phyloP scores from a whole-genome alignment of 2,888 invertebrate genomes.

The Drosophila siamana region DNA sequence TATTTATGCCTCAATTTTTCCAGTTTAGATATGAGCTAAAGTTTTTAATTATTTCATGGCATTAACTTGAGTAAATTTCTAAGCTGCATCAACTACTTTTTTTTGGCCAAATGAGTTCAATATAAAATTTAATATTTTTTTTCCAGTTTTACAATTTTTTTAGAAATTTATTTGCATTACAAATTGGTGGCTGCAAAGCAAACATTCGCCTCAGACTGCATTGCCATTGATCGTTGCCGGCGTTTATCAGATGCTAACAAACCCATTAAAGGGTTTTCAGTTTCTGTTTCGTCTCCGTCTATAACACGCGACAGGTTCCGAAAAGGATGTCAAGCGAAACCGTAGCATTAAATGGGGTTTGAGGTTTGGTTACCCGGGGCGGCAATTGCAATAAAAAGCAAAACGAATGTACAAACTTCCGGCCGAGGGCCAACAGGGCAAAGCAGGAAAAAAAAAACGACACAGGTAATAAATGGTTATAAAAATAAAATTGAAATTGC shows the following conservation, averaged over 20 bases:
- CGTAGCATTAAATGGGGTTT: constrained; percentile 36
- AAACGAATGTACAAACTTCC: constrained; percentile 75
- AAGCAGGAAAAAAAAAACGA: neutral
- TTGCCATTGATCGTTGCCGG: constrained; percentile 43
- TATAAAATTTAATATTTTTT: too few relatives aligned
- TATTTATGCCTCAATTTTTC: too few relatives aligned
- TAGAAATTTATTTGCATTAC: neutral
- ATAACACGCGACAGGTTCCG: constrained; percentile 43
- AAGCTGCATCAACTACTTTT: too few relatives aligned
- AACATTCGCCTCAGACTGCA: neutral
- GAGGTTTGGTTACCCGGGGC: constrained; percentile 18
- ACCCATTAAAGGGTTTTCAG: constrained; percentile 19
- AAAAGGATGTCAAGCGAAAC: constrained; percentile 38
- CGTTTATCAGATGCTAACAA: constrained; percentile 23
- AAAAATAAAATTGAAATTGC: constrained; percentile 50
- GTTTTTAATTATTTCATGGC: too few relatives aligned
- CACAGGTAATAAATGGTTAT: constrained; percentile 50
- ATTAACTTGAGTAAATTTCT: too few relatives aligned
- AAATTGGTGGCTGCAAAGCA: neutral
- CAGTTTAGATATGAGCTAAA: too few relatives aligned
- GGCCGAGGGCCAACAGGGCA: constrained; percentile 28
- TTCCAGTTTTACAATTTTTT: too few relatives aligned
- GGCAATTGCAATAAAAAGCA: constrained; percentile 67
- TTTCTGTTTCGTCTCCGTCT: neutral
- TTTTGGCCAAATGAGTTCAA: too few relatives aligned